These are phyloP conservation scores for Drosophila subobscura DNA, from an alignment of 1,140 invertebrate species.

Conservation along the genomic window DNA sequence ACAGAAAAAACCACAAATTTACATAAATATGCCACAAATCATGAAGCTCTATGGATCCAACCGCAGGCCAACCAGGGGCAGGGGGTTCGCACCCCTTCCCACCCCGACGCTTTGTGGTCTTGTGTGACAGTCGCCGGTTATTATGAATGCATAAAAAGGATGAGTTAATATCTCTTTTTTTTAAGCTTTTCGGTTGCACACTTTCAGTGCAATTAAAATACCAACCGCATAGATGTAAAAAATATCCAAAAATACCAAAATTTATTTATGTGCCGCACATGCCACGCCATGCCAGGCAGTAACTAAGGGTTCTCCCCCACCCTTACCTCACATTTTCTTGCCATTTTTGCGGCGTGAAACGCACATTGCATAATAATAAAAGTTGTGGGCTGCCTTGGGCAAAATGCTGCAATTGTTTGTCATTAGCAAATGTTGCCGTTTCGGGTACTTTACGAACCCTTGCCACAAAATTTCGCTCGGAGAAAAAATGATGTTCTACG, in stretches of 20 bases:
- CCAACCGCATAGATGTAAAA: slow-evolving; percentile 32
- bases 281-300: slow-evolving; percentile 46
- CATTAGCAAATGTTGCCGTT: slow-evolving; percentile 78
- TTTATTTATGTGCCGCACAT: slow-evolving; percentile 72
- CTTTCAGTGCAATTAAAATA: slow-evolving; percentile 74
- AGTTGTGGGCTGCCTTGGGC: slow-evolving; percentile 27
- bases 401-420: slow-evolving; percentile 64
- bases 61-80: slow-evolving; percentile 12
- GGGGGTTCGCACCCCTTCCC: neutral
- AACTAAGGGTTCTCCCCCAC: slow-evolving; percentile 41
- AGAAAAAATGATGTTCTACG: slow-evolving; percentile 15
- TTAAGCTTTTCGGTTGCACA: slow-evolving; percentile 42
- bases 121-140: slow-evolving; percentile 57
- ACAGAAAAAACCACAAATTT: slow-evolving; percentile 75
- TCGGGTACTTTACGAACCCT: slow-evolving; percentile 60
- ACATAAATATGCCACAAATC: slow-evolving; percentile 81
- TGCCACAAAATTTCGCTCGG: slow-evolving; percentile 1
- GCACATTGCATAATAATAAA: slow-evolving; percentile 77
- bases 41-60: slow-evolving; percentile 45
- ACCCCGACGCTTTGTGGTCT: slow-evolving; percentile 43
- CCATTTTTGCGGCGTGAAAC: slow-evolving; percentile 51
- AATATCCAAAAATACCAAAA: slow-evolving; percentile 48
- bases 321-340: neutral
- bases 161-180: slow-evolving; percentile 70
- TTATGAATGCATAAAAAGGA: slow-evolving; percentile 78